These are phyloP conservation scores for Oriolus oriolus DNA, from an alignment of 2,113 vertebrate species.

Conservation along the genomic window DNA sequence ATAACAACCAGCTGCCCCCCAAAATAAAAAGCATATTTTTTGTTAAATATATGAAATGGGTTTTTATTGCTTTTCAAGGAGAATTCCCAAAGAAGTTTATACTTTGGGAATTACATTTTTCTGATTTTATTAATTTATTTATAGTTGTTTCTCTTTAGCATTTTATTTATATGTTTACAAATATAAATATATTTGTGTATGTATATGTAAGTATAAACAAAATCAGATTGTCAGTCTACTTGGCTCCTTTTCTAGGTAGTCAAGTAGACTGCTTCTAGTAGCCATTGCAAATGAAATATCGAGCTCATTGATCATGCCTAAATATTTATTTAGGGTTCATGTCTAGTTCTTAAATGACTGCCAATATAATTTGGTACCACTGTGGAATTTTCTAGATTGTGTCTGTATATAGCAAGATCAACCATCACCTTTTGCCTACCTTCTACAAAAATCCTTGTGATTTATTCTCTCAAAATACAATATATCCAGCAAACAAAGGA, in stretches of 20 bases:
- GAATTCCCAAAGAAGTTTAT: neutral
- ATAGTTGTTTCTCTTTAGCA: neutral
- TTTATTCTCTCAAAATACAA: neutral
- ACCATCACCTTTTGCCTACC: neutral
- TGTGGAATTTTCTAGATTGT: neutral
- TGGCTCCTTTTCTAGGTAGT: neutral
- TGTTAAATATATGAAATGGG: neutral
- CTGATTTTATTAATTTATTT: neutral
- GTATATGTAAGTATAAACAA: neutral
- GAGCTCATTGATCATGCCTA: neutral
- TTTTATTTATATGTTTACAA: neutral
- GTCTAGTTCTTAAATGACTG: neutral
- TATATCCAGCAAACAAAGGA: conserved; percentile 17
- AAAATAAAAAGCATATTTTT: neutral
- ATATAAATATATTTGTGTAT: neutral
- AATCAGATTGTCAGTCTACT: neutral
- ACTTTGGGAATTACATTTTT: neutral
- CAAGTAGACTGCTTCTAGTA: neutral
- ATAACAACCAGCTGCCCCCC: neutral
- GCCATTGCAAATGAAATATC: neutral
- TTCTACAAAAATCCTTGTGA: neutral
- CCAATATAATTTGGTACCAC: neutral
- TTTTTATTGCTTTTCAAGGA: neutral
- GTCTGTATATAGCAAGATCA: neutral
- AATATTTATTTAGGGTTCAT: neutral